Conservation (phyloP, 2,113 vertebrate genomes). For the Melanocharis versteri region DNA sequence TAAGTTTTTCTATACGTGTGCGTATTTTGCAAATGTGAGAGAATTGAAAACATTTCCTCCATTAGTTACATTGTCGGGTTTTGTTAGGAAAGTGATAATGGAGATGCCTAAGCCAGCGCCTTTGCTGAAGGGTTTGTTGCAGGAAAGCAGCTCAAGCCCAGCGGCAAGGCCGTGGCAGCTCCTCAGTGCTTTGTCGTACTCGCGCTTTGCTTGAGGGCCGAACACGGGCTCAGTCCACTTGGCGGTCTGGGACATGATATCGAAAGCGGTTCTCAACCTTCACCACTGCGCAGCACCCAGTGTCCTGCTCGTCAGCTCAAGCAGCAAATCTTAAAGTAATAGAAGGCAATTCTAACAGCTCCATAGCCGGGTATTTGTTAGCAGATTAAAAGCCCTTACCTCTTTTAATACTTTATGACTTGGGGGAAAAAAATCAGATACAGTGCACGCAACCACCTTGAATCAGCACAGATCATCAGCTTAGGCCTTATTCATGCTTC, state of each 20-base stretch:
- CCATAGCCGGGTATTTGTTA: rapidly evolving
- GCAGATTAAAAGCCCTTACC: neutral
- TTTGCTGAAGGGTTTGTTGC: neutral
- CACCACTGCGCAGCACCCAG: neutral
- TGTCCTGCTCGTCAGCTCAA: neutral
- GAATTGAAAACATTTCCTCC: rapidly evolving
- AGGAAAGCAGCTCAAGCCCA: neutral
- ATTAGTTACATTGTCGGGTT: rapidly evolving
- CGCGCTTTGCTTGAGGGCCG: neutral
- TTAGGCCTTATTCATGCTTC: neutral
- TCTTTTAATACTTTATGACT: neutral
- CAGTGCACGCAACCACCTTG: neutral
- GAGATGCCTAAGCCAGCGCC: neutral
- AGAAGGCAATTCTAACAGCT: neutral
- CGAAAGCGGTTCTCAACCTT: neutral
- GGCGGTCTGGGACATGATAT: neutral
- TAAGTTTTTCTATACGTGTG: rapidly evolving
- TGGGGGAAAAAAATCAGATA: neutral
- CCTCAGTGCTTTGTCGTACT: neutral
- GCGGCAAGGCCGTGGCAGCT: neutral
- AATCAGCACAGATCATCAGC: neutral
- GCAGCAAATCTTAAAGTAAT: neutral
- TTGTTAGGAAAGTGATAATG: neutral
- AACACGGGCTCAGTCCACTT: neutral
- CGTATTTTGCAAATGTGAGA: neutral